Conservation (phyloP, 1,140 invertebrate genomes). For the Drosophila sproati region DNA sequence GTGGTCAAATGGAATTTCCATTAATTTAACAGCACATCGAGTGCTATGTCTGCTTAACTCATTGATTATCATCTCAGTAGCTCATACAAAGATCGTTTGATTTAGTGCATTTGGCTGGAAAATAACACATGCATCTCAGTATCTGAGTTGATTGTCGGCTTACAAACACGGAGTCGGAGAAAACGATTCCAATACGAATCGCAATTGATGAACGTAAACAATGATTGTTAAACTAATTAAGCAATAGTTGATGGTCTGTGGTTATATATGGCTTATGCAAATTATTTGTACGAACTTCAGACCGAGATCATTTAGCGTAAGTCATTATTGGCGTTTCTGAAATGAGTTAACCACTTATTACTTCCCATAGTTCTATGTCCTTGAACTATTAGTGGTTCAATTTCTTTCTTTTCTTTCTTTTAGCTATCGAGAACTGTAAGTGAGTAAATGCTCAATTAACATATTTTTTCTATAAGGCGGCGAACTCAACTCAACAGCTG, state of each 20-base stretch:
- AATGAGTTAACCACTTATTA: too few species aligned
- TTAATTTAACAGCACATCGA: constrained; percentile 74
- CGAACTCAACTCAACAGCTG: too few species aligned
- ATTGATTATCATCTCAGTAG: constrained; percentile 70
- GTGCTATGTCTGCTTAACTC: constrained; percentile 35
- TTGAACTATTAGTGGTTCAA: too few species aligned
- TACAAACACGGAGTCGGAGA: constrained; percentile 17
- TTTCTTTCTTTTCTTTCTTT: too few species aligned
- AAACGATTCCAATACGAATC: neutral
- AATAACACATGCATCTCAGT: constrained; percentile 44
- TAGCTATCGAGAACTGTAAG: too few species aligned
- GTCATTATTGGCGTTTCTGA: too few species aligned
- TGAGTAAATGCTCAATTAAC: too few species aligned
- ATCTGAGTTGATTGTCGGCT: constrained; percentile 9
- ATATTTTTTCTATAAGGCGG: too few species aligned
- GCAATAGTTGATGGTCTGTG: constrained; percentile 5
- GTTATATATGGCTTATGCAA: neutral
- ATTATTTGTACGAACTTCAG: neutral
- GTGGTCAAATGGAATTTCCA: constrained; percentile 67
- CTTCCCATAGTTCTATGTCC: too few species aligned
- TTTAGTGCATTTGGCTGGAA: constrained; percentile 65
- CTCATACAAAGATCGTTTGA: constrained; percentile 66
- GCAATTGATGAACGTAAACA: constrained; percentile 13
- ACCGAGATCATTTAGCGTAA: too few species aligned
- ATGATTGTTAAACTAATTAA: constrained; percentile 7